Percentiles rank a stretch among this genome's conserved stretches.
Evolutionary conservation across 2,113 vertebrate genomes (phyloP).

Genomic region (Poeciliopsis occidentalis): DNA sequence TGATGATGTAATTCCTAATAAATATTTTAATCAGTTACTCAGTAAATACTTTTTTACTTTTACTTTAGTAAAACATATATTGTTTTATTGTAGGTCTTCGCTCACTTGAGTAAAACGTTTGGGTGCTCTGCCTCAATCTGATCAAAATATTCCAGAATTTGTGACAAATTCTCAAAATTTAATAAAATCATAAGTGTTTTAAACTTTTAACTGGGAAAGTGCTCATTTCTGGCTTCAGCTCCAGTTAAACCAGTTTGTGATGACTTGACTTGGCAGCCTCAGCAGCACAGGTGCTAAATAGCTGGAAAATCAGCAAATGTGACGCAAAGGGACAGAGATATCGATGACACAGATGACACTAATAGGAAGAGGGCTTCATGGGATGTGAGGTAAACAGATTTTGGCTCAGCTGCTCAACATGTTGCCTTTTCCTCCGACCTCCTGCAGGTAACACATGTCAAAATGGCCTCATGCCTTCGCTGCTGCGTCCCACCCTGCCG

Average conservation of each 20-base stretch:
- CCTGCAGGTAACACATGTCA: slow-evolving; percentile 92
- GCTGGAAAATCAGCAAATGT: not conserved
- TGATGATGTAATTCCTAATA: no score
- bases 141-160: not conserved
- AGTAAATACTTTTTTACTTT: no score
- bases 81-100: no score
- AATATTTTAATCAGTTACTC: no score
- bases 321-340: not conserved
- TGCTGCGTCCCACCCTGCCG: slow-evolving; percentile 89
- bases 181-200: not conserved
- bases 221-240: not conserved
- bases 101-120: no score
- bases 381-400: not conserved
- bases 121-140: no score
- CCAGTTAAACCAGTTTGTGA: not conserved
- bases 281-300: not conserved
- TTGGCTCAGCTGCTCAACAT: slow-evolving; percentile 5
- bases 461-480: slow-evolving; percentile 90
- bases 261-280: not conserved
- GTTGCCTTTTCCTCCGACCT: slow-evolving; percentile 30
- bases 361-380: not conserved
- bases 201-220: not conserved
- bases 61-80: no score
- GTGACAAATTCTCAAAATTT: not conserved
- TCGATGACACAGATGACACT: not conserved